Conservation (phyloP, 2,113 vertebrate species). For the Baryphthengus martii region DNA sequence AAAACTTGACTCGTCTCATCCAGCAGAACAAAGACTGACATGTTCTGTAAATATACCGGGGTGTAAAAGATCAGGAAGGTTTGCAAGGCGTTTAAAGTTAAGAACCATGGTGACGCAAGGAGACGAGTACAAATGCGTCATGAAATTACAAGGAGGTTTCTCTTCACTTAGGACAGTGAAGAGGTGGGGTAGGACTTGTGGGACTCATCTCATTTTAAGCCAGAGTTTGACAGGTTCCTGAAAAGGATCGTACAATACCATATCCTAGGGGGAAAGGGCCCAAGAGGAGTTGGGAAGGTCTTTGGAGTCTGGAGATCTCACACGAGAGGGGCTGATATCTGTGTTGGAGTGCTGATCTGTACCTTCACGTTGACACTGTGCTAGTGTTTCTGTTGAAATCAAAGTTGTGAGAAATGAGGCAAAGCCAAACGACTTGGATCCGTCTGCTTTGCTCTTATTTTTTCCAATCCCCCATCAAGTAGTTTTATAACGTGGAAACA, state of each 20-base stretch:
- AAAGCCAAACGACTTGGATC: not conserved
- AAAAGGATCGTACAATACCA: not conserved
- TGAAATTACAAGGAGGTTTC: not conserved
- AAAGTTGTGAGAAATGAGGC: not conserved
- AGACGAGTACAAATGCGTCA: not conserved
- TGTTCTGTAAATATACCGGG: not conserved
- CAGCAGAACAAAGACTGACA: not conserved
- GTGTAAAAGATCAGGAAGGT: not conserved
- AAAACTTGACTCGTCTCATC: not conserved
- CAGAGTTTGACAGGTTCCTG: not conserved
- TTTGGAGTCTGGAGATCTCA: not conserved
- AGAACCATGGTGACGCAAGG: not conserved
- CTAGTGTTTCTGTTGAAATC: not conserved
- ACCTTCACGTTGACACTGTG: not conserved
- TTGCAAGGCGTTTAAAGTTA: not conserved
- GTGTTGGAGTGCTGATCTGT: accelerated
- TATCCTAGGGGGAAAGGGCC: not conserved
- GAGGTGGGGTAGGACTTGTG: not conserved
- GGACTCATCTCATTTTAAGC: not conserved
- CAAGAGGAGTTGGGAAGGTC: not conserved
- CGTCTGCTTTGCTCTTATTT: not conserved
- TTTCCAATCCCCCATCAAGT: not conserved
- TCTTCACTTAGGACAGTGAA: not conserved
- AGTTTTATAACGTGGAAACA: not conserved
- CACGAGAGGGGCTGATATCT: accelerated